Percentiles rank a stretch among this genome's conserved stretches.
These are phyloP conservation scores for Marmota monax DNA, from an alignment of 2,113 vertebrate genomes.

Conservation along the genomic window DNA sequence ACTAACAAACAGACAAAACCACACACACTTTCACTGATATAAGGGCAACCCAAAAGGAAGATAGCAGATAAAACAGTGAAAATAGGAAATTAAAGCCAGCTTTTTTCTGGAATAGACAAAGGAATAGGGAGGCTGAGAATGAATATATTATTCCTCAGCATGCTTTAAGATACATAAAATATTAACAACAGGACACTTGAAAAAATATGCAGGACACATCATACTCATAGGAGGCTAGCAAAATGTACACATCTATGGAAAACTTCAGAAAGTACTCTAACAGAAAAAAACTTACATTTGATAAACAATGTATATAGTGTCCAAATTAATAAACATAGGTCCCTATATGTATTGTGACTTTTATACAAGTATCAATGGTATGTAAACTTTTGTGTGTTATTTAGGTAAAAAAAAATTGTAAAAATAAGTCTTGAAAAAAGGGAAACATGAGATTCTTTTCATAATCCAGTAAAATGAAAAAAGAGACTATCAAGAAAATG, in stretches of 20 bases:
- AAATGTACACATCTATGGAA: background rate
- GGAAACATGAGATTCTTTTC: slow-evolving; percentile 61
- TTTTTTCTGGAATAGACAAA: background rate
- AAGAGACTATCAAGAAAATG: slow-evolving; percentile 74
- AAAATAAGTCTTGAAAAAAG: slow-evolving; percentile 41
- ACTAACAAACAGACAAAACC: background rate
- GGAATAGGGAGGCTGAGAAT: background rate
- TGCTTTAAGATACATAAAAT: slow-evolving; percentile 1
- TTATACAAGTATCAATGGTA: background rate
- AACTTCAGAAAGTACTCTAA: slow-evolving; percentile 43
- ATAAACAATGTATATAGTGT: background rate
- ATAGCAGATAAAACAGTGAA: background rate
- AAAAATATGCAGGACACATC: background rate
- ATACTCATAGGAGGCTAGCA: background rate
- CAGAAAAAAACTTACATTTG: background rate
- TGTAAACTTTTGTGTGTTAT: background rate
- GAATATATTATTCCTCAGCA: background rate
- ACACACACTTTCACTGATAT: background rate
- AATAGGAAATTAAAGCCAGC: background rate
- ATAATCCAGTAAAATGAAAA: slow-evolving; percentile 75
- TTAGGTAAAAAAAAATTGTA: slow-evolving; percentile 37
- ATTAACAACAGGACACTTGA: background rate
- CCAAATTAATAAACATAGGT: background rate
- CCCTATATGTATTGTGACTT: background rate
- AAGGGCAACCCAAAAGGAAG: background rate